phyloP scores from a whole-genome alignment of 2,113 vertebrate species.

The Cariama cristata region DNA sequence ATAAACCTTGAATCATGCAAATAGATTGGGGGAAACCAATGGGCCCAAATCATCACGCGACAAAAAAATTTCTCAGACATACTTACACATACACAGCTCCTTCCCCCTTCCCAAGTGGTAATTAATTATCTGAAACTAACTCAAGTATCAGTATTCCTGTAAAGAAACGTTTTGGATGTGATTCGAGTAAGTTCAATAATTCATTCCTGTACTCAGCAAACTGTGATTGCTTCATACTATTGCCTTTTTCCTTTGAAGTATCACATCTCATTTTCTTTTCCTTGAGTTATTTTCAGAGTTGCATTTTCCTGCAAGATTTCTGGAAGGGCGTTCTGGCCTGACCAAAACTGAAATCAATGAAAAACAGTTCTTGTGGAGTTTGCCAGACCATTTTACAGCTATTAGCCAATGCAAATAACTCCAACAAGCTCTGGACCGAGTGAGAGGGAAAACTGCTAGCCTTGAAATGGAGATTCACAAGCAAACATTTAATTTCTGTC shows the following conservation, averaged over 20 bases:
- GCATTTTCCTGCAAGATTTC: neutral
- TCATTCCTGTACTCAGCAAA: neutral
- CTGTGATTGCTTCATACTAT: neutral
- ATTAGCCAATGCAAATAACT: neutral
- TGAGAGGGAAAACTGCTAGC: neutral
- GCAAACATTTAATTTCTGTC: neutral
- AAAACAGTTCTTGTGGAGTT: neutral
- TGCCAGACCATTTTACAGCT: neutral
- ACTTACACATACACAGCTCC: neutral
- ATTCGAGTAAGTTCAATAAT: neutral
- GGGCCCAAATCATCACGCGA: neutral
- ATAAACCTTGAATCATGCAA: neutral
- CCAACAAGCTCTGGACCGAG: neutral
- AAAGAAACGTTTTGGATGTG: neutral
- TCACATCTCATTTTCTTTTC: neutral
- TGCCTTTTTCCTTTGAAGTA: neutral
- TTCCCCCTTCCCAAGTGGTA: neutral
- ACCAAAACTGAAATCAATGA: neutral
- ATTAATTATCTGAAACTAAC: neutral
- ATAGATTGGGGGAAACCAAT: rapidly evolving
- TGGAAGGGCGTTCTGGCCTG: neutral
- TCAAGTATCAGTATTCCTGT: neutral
- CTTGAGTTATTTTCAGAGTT: neutral
- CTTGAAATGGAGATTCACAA: neutral
- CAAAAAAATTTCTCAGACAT: neutral